These are phyloP conservation scores for Tetramorium bicarinatum DNA, from an alignment of 2,888 invertebrate species.

Conservation along the genomic window DNA sequence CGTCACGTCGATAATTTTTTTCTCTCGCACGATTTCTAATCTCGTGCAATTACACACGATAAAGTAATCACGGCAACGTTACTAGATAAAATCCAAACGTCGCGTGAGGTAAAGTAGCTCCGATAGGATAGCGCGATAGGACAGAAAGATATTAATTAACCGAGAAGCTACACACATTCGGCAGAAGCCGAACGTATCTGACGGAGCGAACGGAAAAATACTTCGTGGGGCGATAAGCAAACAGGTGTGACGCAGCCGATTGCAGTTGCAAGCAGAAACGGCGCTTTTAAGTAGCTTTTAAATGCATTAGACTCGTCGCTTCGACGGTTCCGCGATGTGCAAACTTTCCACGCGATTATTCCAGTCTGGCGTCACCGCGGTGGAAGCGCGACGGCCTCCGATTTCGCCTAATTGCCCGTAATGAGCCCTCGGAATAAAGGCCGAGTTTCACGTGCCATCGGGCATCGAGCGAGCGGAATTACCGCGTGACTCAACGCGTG, in stretches of 20 bases:
- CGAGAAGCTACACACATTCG: background rate
- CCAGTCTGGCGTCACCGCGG: background rate
- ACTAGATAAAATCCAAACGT: background rate
- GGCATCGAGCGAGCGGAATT: conserved; percentile 41
- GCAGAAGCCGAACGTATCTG: background rate
- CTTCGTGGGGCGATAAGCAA: background rate
- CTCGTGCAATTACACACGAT: conserved; percentile 35
- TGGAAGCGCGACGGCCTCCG: background rate
- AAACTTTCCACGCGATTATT: background rate
- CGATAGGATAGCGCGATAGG: background rate
- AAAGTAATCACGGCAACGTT: conserved; percentile 11
- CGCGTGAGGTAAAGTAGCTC: background rate
- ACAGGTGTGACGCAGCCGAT: background rate
- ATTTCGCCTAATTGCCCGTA: conserved; percentile 14
- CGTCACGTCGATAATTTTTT: background rate
- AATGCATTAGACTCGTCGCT: background rate
- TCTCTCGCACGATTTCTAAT: conserved; percentile 1
- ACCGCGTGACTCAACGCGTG: conserved; percentile 59
- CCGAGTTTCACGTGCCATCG: conserved; percentile 46
- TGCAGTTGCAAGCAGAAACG: background rate
- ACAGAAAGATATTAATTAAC: background rate
- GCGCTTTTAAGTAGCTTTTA: background rate
- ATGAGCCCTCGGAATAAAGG: conserved; percentile 16
- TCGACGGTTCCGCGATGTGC: background rate
- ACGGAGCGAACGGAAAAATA: background rate